These are phyloP conservation scores for Lamproptera curius DNA, from an alignment of 2,888 invertebrate genomes.

Conservation along the genomic window DNA sequence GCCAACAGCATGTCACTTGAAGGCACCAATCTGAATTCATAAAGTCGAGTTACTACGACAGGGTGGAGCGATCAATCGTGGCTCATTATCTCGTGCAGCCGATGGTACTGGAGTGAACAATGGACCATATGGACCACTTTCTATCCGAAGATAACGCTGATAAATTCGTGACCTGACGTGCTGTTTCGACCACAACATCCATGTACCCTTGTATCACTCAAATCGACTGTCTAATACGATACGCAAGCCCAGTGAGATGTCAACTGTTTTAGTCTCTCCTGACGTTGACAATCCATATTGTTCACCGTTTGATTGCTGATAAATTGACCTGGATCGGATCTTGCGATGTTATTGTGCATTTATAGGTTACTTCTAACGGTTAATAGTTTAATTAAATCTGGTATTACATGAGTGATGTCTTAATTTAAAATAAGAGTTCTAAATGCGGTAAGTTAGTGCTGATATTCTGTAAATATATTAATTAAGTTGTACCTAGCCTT, in stretches of 20 bases:
- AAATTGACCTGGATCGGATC: too few species aligned
- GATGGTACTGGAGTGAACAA: conserved; percentile 57
- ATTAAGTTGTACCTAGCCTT: too few species aligned
- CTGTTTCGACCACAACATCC: conserved; percentile 23
- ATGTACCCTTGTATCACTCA: conserved; percentile 26
- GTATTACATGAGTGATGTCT: not conserved
- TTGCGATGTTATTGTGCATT: too few species aligned
- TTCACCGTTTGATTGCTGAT: conserved; percentile 21
- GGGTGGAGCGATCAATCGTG: conserved; percentile 63
- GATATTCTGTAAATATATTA: too few species aligned
- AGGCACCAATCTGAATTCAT: conserved; percentile 30
- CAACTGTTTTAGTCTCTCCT: conserved; percentile 31
- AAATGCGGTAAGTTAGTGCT: too few species aligned
- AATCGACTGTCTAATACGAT: conserved; percentile 26
- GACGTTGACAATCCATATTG: conserved; percentile 27
- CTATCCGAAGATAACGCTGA: conserved; percentile 44
- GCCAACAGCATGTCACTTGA: conserved; percentile 32
- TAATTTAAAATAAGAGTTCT: too few species aligned
- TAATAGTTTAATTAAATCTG: not conserved
- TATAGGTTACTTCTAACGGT: conserved; percentile 4
- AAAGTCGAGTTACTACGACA: conserved; percentile 40
- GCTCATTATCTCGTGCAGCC: conserved; percentile 41
- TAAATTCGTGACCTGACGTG: conserved; percentile 45
- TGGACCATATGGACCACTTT: conserved; percentile 61
- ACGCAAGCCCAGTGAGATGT: conserved; percentile 34